Conservation (phyloP, 2,113 vertebrate genomes). For the Oryzias curvinotus region DNA sequence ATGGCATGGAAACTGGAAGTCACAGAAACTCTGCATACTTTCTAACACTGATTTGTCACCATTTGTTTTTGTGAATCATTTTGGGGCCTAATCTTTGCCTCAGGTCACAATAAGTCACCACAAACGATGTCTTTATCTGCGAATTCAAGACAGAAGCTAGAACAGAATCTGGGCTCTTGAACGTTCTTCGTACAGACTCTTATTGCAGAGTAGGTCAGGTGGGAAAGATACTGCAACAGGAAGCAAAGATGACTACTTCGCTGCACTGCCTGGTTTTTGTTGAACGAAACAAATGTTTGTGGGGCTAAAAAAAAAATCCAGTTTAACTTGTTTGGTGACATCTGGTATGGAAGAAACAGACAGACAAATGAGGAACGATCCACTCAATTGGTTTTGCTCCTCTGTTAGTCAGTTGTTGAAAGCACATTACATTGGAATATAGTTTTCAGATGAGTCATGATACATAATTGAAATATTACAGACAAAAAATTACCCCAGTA, state of each 20-base stretch:
- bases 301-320: conserved; percentile 45
- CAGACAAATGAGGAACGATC: conserved; percentile 4
- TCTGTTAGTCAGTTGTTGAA: conserved; percentile 22
- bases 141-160: conserved; percentile 3
- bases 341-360: conserved; percentile 6
- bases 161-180: conserved; percentile 18
- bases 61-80: neutral
- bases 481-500: too few species aligned
- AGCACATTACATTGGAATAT: conserved; percentile 30
- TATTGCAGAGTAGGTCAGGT: conserved; percentile 22
- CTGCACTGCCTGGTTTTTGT: conserved; percentile 22
- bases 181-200: neutral
- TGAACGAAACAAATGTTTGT: conserved; percentile 24
- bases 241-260: conserved; percentile 42
- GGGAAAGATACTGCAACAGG: conserved; percentile 46
- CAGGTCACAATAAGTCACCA: neutral
- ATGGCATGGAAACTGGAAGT: too few species aligned
- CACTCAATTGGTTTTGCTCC: neutral
- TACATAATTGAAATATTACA: too few species aligned
- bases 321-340: conserved; percentile 59
- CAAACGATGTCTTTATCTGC: neutral
- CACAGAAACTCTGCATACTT: too few species aligned
- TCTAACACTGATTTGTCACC: neutral
- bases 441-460: neutral
- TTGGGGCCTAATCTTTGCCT: neutral